Evolutionary conservation across 2,888 invertebrate species (phyloP).

Genomic region (Lasioglossum zephyrum): DNA sequence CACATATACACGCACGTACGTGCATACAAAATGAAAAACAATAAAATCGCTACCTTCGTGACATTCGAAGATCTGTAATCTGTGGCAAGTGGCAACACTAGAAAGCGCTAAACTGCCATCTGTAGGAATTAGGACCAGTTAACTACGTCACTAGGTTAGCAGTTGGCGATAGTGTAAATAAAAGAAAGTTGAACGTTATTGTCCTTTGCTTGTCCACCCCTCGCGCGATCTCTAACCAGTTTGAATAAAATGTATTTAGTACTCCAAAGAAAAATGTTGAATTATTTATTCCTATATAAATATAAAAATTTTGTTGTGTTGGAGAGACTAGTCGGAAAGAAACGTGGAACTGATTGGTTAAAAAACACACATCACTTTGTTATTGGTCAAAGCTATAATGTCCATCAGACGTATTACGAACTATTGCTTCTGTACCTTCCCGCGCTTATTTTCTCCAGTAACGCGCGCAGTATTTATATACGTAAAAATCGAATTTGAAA

Average conservation of each 20-base stretch:
- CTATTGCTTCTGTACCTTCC: neutral
- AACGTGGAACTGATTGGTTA: neutral
- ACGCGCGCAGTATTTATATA: neutral
- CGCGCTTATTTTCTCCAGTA: neutral
- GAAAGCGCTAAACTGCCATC: no score
- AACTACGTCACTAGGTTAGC: neutral
- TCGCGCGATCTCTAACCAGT: no score
- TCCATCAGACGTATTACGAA: neutral
- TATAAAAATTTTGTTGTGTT: neutral
- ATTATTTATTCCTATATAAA: neutral
- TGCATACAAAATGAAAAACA: slow-evolving; percentile 24
- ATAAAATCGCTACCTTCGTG: slow-evolving; percentile 32
- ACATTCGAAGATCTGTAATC: slow-evolving; percentile 12
- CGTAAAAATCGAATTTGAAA: neutral
- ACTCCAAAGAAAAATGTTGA: neutral
- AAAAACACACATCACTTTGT: neutral
- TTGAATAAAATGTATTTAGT: neutral
- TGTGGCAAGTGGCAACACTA: neutral
- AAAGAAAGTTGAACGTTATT: neutral
- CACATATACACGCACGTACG: neutral
- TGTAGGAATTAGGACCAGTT: neutral
- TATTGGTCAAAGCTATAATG: neutral
- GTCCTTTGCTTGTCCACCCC: no score
- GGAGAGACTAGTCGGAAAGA: neutral
- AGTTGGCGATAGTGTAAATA: neutral